phyloP scores from a whole-genome alignment of 2,113 vertebrate genomes.

The Anguilla rostrata region DNA sequence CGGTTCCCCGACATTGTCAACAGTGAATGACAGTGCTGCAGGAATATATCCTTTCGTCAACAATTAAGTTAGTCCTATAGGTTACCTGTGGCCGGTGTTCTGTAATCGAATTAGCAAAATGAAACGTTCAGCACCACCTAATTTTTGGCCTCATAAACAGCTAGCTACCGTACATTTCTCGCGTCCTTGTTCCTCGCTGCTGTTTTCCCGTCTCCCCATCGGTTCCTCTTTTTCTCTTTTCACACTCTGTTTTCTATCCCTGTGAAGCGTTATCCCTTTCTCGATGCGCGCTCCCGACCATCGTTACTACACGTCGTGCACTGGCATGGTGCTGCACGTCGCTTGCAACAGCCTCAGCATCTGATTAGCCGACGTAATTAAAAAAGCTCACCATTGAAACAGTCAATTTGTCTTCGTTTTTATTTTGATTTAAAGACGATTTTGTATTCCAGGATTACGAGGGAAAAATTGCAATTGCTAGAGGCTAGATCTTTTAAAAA shows the following conservation, averaged over 20 bases:
- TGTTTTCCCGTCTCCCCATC: conserved; percentile 50
- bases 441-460: too few relatives aligned
- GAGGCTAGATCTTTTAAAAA: too few relatives aligned
- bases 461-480: too few relatives aligned
- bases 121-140: conserved; percentile 6
- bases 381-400: neutral
- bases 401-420: neutral
- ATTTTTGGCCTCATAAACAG: conserved; percentile 36
- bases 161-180: conserved; percentile 38
- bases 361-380: neutral
- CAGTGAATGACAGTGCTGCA: conserved; percentile 28
- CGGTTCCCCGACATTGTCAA: conserved; percentile 57
- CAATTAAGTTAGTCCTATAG: neutral
- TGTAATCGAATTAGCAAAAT: conserved; percentile 15
- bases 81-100: conserved; percentile 29
- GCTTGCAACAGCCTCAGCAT: conserved; percentile 4
- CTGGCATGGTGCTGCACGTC: conserved; percentile 40
- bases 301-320: conserved; percentile 37
- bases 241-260: conserved; percentile 37
- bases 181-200: conserved; percentile 41
- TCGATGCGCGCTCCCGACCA: conserved; percentile 31
- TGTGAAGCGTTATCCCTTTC: conserved; percentile 21
- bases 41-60: conserved; percentile 43
- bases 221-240: conserved; percentile 35
- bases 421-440: too few relatives aligned